phyloP scores from a whole-genome alignment of 2,797 vertebrate genomes.

The Lithobates pipiens region DNA sequence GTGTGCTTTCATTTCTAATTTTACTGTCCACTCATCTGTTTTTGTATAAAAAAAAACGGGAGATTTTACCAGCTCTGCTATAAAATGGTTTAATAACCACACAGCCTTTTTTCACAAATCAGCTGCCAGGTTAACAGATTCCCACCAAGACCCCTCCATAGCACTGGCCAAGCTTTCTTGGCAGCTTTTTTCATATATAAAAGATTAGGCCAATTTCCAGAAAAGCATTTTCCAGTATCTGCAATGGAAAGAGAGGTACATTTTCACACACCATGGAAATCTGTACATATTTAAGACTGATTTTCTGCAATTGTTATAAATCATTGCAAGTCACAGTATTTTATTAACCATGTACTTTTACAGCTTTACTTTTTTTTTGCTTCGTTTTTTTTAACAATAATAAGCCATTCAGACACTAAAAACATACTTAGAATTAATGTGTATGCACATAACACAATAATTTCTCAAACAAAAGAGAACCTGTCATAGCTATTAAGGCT shows the following conservation, averaged over 20 bases:
- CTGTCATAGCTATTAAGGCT: no score
- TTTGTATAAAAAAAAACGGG: neutral
- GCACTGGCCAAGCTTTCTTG: slow-evolving; percentile 31
- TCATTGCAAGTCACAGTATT: neutral
- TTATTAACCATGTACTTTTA: neutral
- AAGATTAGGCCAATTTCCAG: slow-evolving; percentile 20
- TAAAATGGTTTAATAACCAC: slow-evolving; percentile 37
- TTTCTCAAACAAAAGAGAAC: no score
- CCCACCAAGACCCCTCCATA: neutral
- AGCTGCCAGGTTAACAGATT: slow-evolving; percentile 18
- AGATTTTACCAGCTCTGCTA: neutral
- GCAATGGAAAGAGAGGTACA: slow-evolving; percentile 19
- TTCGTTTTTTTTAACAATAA: neutral
- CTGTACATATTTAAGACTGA: slow-evolving; percentile 14
- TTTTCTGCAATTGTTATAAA: slow-evolving; percentile 1
- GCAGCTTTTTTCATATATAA: slow-evolving; percentile 24
- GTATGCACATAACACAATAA: no score
- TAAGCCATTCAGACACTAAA: neutral
- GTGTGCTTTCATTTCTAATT: neutral
- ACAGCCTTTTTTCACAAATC: slow-evolving; percentile 8
- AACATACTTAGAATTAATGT: no score
- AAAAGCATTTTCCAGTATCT: slow-evolving; percentile 41
- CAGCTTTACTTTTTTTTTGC: neutral
- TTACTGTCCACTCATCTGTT: neutral
- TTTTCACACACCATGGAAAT: slow-evolving; percentile 22